Percentiles rank a stretch among this genome's conserved stretches.
Conservation (phyloP, 2,113 vertebrate species). For the Addax nasomaculatus region DNA sequence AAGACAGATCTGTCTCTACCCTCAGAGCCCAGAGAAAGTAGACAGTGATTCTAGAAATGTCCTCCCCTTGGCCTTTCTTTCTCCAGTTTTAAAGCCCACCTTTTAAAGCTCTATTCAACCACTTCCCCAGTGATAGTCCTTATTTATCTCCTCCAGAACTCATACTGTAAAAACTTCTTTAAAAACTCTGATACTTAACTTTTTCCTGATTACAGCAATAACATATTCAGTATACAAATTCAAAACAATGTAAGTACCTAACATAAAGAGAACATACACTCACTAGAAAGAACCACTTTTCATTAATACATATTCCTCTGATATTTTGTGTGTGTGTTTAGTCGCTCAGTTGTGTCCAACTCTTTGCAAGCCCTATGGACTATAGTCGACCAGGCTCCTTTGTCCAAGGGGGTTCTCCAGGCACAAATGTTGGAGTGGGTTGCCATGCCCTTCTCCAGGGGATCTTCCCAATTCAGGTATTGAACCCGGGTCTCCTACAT, state of each 20-base stretch:
- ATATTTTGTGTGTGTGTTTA: neutral
- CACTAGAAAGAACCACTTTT: neutral
- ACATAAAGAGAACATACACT: neutral
- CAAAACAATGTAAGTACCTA: neutral
- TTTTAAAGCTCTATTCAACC: neutral
- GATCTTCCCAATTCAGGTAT: neutral
- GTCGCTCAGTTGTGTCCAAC: neutral
- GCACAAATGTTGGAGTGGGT: neutral
- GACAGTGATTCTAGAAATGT: neutral
- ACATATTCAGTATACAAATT: neutral
- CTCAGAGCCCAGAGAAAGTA: neutral
- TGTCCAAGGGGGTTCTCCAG: neutral
- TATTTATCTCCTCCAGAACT: neutral
- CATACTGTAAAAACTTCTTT: neutral
- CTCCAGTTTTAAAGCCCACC: neutral
- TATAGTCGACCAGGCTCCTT: neutral
- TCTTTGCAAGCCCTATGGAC: neutral
- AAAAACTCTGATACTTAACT: neutral
- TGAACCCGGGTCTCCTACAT: neutral
- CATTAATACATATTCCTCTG: neutral
- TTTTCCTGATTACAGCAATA: neutral
- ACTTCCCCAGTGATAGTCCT: neutral
- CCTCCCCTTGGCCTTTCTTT: neutral
- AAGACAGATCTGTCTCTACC: neutral
- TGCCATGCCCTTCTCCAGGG: neutral